These are phyloP conservation scores for Lepidocyrtoides sp. DNA, from an alignment of 2,888 invertebrate genomes.

Conservation along the genomic window DNA sequence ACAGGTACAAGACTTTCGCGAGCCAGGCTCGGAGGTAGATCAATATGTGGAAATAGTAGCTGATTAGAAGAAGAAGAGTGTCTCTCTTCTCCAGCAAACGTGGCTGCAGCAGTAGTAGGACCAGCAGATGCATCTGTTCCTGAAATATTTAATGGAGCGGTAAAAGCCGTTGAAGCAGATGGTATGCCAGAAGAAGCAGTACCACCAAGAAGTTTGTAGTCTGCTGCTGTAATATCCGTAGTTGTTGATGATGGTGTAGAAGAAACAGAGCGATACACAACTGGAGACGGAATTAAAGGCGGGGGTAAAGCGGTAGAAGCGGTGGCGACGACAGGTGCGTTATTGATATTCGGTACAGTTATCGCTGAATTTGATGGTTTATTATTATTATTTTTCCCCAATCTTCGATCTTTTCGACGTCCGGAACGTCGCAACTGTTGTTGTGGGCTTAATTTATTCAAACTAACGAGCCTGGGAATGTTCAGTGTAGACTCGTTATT, in stretches of 20 bases:
- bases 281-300: conserved; percentile 67
- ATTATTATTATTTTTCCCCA: conserved; percentile 71
- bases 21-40: conserved; percentile 75
- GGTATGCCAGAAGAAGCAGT: background rate
- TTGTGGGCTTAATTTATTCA: conserved; percentile 86
- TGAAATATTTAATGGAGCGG: conserved; percentile 36
- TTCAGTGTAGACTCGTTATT: conserved; percentile 57
- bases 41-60: conserved; percentile 72
- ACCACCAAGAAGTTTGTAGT: conserved; percentile 28
- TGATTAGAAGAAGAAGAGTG: conserved; percentile 59
- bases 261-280: conserved; percentile 53
- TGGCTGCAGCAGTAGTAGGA: background rate
- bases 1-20: conserved; percentile 72
- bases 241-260: conserved; percentile 25
- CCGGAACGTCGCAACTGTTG: conserved; percentile 90
- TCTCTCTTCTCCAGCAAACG: conserved; percentile 36
- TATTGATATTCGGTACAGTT: background rate
- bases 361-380: background rate
- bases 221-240: conserved; percentile 2
- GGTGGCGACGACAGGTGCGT: conserved; percentile 86
- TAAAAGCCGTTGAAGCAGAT: conserved; percentile 25
- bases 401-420: conserved; percentile 87
- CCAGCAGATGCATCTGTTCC: background rate
- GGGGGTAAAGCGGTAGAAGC: conserved; percentile 65
- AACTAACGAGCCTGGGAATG: conserved; percentile 60